Base-by-base conservation (phyloP, 2,113 vertebrate genomes). In the Aegithalos caudatus region DNA sequence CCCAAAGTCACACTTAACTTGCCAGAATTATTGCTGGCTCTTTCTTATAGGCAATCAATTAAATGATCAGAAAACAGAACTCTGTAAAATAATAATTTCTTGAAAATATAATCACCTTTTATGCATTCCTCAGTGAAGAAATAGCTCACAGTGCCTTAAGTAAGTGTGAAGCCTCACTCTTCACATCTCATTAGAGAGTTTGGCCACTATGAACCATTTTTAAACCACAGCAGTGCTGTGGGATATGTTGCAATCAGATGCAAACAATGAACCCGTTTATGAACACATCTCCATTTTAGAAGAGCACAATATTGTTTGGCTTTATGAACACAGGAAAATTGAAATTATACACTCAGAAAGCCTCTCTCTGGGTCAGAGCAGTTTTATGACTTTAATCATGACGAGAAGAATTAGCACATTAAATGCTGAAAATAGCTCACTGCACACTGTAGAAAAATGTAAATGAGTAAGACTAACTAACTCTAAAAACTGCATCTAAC, bases 341-440 rank as follows among this genome's bases (percentile, higher is more conserved):
- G 60, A 92, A 84, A 90, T 88, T 74, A 88, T 24, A 90, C 56
- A 88, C 88, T 92, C 85, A 86, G 69, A 92, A 90, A 83, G 66
- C 17, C 60, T 90, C 64, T 95, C 92, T 88, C 54, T 90, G 70
- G 87, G 91, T 94, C 94, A 92, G 42, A 80, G 61, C 38, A 62
- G 64, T 65, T 88, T 97, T 94, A 87, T 37, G 29, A 83, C 58
- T 91, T 92, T 71, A 85, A 95, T 94, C 69, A 71, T 5, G 38
- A 90, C 27, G 53, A 81, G 70, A 86, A 95, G 86, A 88, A 93
- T 84, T 86, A 91, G 56, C 67, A 92, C 22, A 71, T 86, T 78
- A 86, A 78, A 74, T 48, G 83, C 57, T 95, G 65, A 88, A 92
- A 94, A 96, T 56, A 92, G 56, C 47, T 83, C 76, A 27, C 6